phyloP scores from a whole-genome alignment of 2,113 vertebrate genomes.

The Pterocles burchelli region DNA sequence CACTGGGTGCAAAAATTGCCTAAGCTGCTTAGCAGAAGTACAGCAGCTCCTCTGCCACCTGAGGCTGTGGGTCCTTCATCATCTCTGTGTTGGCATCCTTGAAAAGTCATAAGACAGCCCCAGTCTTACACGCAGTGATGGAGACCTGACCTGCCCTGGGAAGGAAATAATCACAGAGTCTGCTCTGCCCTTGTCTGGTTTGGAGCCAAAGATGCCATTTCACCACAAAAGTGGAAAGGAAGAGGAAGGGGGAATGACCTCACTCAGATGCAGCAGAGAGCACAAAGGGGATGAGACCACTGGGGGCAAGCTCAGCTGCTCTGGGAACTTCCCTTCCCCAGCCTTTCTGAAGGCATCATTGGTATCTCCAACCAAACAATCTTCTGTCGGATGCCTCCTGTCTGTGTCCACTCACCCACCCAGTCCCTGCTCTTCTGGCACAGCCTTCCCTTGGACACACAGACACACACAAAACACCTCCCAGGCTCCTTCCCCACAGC shows the following conservation, averaged over 20 bases:
- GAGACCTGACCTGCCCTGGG: not conserved
- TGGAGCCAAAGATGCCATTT: conserved; percentile 13
- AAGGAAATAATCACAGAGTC: conserved; percentile 24
- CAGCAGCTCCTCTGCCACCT: fast-evolving
- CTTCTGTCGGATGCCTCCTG: not conserved
- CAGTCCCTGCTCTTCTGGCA: fast-evolving
- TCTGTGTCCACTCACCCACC: fast-evolving
- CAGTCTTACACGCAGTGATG: fast-evolving
- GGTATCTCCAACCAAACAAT: not conserved
- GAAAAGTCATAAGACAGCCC: not conserved
- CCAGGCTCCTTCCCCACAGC: fast-evolving
- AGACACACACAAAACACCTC: not conserved
- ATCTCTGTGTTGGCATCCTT: not conserved
- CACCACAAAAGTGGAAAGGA: not conserved
- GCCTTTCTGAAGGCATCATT: not conserved
- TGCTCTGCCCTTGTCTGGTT: conserved; percentile 11
- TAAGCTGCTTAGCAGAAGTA: not conserved
- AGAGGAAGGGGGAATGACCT: conserved; percentile 45
- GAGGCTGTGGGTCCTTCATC: not conserved
- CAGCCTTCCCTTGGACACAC: not conserved
- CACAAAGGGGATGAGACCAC: not conserved
- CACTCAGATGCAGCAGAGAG: not conserved
- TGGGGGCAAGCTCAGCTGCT: not conserved
- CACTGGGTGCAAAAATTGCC: not conserved
- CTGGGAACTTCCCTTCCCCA: not conserved